Base-by-base conservation (phyloP, 2,113 vertebrate species). In the Campylomormyrus numenius region DNA sequence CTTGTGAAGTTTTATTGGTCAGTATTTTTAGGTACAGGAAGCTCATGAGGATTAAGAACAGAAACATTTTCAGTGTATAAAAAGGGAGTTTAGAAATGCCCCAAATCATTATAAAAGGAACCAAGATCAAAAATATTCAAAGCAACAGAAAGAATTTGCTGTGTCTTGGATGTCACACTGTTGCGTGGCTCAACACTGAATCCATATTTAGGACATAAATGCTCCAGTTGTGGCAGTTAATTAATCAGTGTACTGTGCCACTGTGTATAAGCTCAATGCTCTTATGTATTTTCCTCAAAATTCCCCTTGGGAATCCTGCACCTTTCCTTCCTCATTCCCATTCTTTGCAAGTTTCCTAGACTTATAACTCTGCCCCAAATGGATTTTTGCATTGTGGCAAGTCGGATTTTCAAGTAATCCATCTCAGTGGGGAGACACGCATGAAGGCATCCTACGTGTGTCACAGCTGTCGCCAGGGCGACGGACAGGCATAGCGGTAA, bases 381-480 rank as follows among this genome's bases (percentile, higher is more conserved):
- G 89, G 92, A 89, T 89, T 91, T 90, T 53, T 48, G 77, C 89
- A 46, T 87, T 62, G 90, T 91, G 93, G 93, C 90, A 92, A 88
- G 62, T 92, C 88, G 88, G 83, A 91, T 95, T 93, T 93, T 89
- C 90, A 92, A 85, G 88, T 90, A 90, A 92, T 93, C 89, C 88
- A 74, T 92, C 92, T 91, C 86, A 9, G 89, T 13, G 89, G 19
- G 66, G 89, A 15, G 77, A 77, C 58, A 66, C 24, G 15, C 31
- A 77, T 91, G 53, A 70, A 77, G 50, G 89, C 83, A 90, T 83
- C 35, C 50, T 89, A 45, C 91, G 90, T 92, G 89, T 21, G 39
- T 88, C 89, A 35, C 84, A 90, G 91, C 87, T 93, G 89, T 84
- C 90, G 49, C 53, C 31, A 13, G 45, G 52, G 62, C 3, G 19